Base-by-base conservation (phyloP, 1,140 invertebrate genomes). In the Aphis gossypii region DNA sequence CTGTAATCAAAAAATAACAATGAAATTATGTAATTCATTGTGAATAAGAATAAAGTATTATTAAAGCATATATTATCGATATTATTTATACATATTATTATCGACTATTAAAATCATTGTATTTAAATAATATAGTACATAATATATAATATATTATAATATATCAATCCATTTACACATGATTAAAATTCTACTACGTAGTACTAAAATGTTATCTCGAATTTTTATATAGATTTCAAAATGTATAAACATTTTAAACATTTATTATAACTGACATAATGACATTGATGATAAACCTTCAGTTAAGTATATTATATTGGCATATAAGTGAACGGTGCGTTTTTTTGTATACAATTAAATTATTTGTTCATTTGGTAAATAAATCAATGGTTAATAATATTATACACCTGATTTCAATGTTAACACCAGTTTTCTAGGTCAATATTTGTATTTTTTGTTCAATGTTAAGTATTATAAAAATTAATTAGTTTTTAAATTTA, bases 1-100 rank as follows among this genome's bases (percentile, higher is more conserved):
- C 87, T 89, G 51, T 9, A 89, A 89, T 89, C 48, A 89, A 89
- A 89, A 38, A 89, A 89, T 5, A 89, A 56, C 23, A 4, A 54
- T 7, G 11, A 21, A 0, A 30, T 68, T 68, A n/a, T n/a, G 30
- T 68, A 68, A 68, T 68, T 68, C 14, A 68, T 68, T 3, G 60
- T 68, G 30, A 68, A 68, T 14, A 18, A 68, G n/a, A 68, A n/a
- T 30, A 4, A n/a, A 68, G n/a, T n/a, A 68, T n/a, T 68, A 68
- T 18, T 2, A 5, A 68, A 68, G 18, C 5, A n/a, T n/a, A 14
- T 68, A 3, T 3, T 41, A 41, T 41, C 3, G 38, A 41, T 41
- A 41, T 41, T 41, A 41, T 41, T 41, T 41, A 41, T 41, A 41
- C 2, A 41, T 30, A 11, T 68, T 68, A n/a, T 30, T n/a, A n/a